Percentiles rank a stretch among this genome's conserved stretches.
These are phyloP conservation scores for Myotis brandtii DNA, from an alignment of 2,113 vertebrate species.

Conservation along the genomic window DNA sequence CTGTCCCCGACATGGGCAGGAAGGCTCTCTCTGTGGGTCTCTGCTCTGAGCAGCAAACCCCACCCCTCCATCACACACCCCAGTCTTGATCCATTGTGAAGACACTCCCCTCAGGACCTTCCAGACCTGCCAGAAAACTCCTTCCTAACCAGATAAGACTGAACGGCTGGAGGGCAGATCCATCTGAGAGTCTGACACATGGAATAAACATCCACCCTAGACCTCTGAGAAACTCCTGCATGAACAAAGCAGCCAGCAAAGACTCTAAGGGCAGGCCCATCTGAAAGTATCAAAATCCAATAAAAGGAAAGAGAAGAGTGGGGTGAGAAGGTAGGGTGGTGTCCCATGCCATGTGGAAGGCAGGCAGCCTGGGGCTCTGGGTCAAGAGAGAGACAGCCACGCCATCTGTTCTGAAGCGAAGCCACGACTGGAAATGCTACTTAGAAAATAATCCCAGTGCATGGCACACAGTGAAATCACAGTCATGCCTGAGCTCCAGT, in stretches of 20 bases:
- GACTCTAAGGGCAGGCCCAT: not conserved
- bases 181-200: not conserved
- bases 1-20: not conserved
- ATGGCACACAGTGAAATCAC: not conserved
- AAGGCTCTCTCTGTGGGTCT: not conserved
- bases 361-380: not conserved
- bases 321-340: not conserved
- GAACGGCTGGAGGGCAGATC: not conserved
- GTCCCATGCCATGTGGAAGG: not conserved
- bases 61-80: not conserved
- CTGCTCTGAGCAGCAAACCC: not conserved
- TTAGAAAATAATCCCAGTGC: not conserved
- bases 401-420: not conserved
- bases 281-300: not conserved
- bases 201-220: not conserved
- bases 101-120: not conserved
- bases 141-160: not conserved
- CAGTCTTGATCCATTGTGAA: not conserved
- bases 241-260: accelerated
- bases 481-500: not conserved
- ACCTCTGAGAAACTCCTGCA: not conserved
- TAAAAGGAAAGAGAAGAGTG: not conserved
- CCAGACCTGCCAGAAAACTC: not conserved
- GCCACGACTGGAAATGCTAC: not conserved
- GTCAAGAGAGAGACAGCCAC: not conserved